Conservation (phyloP, 2,113 vertebrate species). For the Dasyornis broadbenti region DNA sequence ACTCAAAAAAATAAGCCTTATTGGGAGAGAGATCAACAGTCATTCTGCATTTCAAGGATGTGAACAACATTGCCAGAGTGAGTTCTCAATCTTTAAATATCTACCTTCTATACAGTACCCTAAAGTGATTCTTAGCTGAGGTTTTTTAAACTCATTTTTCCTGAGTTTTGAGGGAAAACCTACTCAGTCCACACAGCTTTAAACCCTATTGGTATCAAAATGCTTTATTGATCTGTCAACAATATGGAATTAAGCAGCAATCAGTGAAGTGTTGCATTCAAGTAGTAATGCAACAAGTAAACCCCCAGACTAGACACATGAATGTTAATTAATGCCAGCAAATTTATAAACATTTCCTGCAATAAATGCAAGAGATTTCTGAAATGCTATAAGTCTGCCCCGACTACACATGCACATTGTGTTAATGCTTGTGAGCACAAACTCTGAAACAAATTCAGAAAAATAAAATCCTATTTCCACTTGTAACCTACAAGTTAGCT, state of each 20-base stretch:
- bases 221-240: not conserved
- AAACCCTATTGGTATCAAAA: not conserved
- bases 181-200: not conserved
- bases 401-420: not conserved
- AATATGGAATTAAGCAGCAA: not conserved
- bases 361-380: not conserved
- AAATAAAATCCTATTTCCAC: not conserved
- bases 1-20: not conserved
- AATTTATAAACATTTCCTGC: not conserved
- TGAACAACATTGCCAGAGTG: not conserved
- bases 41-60: not conserved
- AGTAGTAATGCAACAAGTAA: not conserved
- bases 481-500: too few species aligned
- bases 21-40: not conserved
- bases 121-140: not conserved
- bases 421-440: not conserved
- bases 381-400: not conserved
- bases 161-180: not conserved
- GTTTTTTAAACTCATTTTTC: not conserved
- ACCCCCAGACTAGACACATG: not conserved
- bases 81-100: not conserved
- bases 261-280: not conserved
- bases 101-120: not conserved
- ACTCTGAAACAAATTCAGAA: not conserved
- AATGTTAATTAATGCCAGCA: not conserved